Percentiles rank a stretch among this genome's conserved stretches.
Conservation (phyloP, 2,113 vertebrate genomes). For the Albula goreensis region DNA sequence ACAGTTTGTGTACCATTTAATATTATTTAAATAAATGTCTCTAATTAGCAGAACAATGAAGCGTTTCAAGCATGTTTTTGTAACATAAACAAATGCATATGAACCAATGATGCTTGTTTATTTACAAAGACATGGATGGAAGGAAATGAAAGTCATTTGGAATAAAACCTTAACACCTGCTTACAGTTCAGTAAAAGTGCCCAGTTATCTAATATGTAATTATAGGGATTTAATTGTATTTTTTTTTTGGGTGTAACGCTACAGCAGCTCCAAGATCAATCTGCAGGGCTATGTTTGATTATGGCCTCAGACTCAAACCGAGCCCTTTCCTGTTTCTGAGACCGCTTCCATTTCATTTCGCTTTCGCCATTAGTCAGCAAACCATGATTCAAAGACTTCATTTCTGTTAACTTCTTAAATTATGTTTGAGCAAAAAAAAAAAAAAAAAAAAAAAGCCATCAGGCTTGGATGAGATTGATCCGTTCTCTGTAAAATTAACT, state of each 20-base stretch:
- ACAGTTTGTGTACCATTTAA: too few species aligned
- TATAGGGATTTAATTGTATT: neutral
- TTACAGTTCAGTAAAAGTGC: neutral
- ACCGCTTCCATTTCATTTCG: neutral
- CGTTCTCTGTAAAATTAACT: neutral
- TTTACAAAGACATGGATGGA: neutral
- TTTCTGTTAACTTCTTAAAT: slow-evolving; percentile 36
- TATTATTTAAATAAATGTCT: too few species aligned
- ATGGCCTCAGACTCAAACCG: neutral
- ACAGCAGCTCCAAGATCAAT: neutral
- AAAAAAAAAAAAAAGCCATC: neutral
- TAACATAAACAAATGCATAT: neutral
- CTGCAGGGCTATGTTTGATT: too few species aligned
- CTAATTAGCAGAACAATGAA: too few species aligned
- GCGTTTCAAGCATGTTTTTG: too few species aligned
- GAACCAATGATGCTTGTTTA: neutral
- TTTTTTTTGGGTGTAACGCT: neutral
- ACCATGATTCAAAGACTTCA: neutral
- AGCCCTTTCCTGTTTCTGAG: neutral
- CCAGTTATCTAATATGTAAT: neutral
- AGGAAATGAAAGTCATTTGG: neutral
- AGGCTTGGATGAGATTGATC: neutral
- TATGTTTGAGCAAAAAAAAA: neutral
- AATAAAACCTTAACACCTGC: neutral
- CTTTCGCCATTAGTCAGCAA: neutral